A percentile compares a stretch with the other conserved stretches of the same genome.
phyloP scores from a whole-genome alignment of 1,140 invertebrate genomes.

The Aphelenchoides fujianensis region DNA sequence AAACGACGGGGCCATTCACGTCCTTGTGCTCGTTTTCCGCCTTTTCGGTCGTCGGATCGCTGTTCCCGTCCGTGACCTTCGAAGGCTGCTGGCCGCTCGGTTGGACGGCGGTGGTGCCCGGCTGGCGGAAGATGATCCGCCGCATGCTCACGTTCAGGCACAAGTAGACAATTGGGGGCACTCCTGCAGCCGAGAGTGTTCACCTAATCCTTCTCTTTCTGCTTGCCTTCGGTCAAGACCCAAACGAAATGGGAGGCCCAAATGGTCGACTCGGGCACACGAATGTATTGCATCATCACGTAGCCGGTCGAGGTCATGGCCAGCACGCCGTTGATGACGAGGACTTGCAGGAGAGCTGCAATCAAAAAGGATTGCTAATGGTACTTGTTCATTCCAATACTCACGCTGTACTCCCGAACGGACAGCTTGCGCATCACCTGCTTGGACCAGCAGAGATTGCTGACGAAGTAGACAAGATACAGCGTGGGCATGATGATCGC shows the following conservation, averaged over 20 bases:
- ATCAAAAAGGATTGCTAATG: background rate
- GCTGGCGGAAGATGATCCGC: background rate
- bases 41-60: no score
- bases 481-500: background rate
- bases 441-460: background rate
- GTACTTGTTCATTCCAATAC: background rate
- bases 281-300: background rate
- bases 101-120: background rate
- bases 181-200: background rate
- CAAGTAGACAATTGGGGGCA: background rate
- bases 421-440: background rate
- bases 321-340: background rate
- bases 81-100: background rate
- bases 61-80: no score
- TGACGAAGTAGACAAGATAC: slow-evolving; percentile 1
- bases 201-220: background rate
- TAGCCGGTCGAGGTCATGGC: background rate
- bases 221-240: background rate
- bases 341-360: slow-evolving; percentile 1
- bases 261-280: background rate
- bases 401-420: background rate
- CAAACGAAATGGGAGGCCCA: background rate
- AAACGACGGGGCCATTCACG: no score
- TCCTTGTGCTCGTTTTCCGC: no score
- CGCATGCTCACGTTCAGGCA: background rate